Evolutionary conservation across 2,113 vertebrate species (phyloP).

Genomic region (Columba livia): DNA sequence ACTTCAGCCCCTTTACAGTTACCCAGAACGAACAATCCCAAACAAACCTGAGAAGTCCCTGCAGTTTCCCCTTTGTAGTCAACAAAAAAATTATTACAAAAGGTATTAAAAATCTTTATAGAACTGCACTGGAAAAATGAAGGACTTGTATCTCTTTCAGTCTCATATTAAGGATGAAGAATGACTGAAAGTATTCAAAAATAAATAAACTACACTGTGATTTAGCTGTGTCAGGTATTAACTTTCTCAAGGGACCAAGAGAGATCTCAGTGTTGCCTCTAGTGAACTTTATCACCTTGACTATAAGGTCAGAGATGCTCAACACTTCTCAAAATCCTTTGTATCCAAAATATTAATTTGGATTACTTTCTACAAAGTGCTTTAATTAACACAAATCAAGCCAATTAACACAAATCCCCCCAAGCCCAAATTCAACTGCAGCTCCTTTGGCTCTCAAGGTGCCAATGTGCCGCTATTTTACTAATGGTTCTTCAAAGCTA

Average conservation of each 20-base stretch:
- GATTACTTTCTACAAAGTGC: not conserved
- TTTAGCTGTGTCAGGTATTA: not conserved
- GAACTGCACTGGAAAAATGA: not conserved
- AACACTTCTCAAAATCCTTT: not conserved
- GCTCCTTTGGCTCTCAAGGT: not conserved
- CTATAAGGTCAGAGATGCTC: not conserved
- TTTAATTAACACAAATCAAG: not conserved
- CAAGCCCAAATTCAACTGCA: not conserved
- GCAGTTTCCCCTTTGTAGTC: not conserved
- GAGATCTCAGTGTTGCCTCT: not conserved
- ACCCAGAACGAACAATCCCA: not conserved
- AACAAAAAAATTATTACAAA: not conserved
- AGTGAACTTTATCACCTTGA: not conserved
- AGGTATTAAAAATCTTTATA: not conserved
- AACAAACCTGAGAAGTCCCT: not conserved
- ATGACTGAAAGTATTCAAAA: not conserved
- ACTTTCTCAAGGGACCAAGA: not conserved
- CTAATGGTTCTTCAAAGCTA: not conserved
- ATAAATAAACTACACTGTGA: not conserved
- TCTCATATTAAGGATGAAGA: not conserved
- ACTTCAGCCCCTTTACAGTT: not conserved
- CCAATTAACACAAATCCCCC: not conserved
- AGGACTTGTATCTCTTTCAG: not conserved
- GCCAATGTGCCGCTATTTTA: not conserved
- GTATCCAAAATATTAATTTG: not conserved